Conservation (phyloP, 2,113 vertebrate species). For the Conger conger region DNA sequence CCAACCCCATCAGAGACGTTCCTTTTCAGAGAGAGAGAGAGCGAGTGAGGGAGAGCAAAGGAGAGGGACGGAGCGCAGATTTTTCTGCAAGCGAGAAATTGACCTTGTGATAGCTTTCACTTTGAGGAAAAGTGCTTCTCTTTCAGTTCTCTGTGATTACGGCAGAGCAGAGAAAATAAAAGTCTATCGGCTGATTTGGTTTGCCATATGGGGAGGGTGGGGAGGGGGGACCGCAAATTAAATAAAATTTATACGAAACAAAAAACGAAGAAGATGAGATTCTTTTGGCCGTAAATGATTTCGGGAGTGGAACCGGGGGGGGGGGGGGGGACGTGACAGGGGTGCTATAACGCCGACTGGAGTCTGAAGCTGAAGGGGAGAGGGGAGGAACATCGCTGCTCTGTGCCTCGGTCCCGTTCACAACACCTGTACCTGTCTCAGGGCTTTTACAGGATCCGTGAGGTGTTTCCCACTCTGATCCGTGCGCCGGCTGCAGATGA, state of each 20-base stretch:
- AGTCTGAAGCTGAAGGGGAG: not conserved
- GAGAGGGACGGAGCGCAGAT: no score
- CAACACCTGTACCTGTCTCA: no score
- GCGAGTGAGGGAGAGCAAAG: not conserved
- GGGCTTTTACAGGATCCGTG: no score
- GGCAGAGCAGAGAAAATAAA: not conserved
- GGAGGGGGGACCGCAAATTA: not conserved
- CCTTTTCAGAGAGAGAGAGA: not conserved
- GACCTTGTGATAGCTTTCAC: not conserved
- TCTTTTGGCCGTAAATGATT: not conserved
- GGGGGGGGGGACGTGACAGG: not conserved
- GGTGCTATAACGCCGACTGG: not conserved
- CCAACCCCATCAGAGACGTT: not conserved
- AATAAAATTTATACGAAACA: not conserved
- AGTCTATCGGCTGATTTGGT: not conserved
- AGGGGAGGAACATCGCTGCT: no score
- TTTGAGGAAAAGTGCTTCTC: not conserved
- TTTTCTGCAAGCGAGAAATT: not conserved
- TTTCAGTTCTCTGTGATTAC: not conserved
- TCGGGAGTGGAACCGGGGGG: not conserved
- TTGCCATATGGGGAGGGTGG: not conserved
- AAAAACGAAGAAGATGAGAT: not conserved
- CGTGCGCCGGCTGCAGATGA: no score
- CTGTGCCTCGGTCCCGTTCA: no score
- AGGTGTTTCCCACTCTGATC: no score